Conservation (phyloP, 2,888 invertebrate species). For the Cheilosia vulpina region DNA sequence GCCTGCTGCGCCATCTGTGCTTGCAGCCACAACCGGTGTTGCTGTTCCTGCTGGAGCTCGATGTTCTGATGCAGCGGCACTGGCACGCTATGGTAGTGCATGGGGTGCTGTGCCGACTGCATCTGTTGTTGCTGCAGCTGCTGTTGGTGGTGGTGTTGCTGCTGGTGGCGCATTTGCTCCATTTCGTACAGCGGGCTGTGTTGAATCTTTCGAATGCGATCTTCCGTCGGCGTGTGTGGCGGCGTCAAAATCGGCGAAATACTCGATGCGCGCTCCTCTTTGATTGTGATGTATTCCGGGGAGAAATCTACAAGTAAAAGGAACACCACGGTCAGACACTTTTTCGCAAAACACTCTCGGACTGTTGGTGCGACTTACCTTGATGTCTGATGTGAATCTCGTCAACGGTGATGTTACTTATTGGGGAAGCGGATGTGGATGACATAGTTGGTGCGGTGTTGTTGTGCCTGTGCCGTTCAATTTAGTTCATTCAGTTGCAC, state of each 20-base stretch:
- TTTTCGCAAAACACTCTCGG: not conserved
- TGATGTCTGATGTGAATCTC: slow-evolving; percentile 82
- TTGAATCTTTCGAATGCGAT: slow-evolving; percentile 77
- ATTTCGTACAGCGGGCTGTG: slow-evolving; percentile 78
- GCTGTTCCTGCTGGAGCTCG: slow-evolving; percentile 76
- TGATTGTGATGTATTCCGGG: slow-evolving; percentile 86
- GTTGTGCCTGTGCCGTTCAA: not conserved
- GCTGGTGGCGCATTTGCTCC: slow-evolving; percentile 80
- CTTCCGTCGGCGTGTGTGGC: slow-evolving; percentile 89
- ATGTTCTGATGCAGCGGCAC: slow-evolving; percentile 82
- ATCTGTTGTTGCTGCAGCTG: slow-evolving; percentile 71
- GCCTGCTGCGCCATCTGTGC: slow-evolving; percentile 74
- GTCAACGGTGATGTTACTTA: slow-evolving; percentile 84
- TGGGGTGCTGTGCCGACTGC: slow-evolving; percentile 77
- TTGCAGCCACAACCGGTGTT: slow-evolving; percentile 76
- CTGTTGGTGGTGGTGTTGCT: slow-evolving; percentile 67
- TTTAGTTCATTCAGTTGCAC: slow-evolving; percentile 51
- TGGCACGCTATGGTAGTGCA: slow-evolving; percentile 82
- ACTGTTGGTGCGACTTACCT: slow-evolving; percentile 80
- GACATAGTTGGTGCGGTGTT: slow-evolving; percentile 80
- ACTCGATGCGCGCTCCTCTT: slow-evolving; percentile 86
- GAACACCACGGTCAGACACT: slow-evolving; percentile 22
- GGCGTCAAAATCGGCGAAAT: slow-evolving; percentile 87
- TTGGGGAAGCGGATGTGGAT: slow-evolving; percentile 83
- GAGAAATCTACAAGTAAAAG: slow-evolving; percentile 84